Evolutionary conservation across 2,797 vertebrate genomes (phyloP).

Genomic region (Xiphophorus birchmanni): DNA sequence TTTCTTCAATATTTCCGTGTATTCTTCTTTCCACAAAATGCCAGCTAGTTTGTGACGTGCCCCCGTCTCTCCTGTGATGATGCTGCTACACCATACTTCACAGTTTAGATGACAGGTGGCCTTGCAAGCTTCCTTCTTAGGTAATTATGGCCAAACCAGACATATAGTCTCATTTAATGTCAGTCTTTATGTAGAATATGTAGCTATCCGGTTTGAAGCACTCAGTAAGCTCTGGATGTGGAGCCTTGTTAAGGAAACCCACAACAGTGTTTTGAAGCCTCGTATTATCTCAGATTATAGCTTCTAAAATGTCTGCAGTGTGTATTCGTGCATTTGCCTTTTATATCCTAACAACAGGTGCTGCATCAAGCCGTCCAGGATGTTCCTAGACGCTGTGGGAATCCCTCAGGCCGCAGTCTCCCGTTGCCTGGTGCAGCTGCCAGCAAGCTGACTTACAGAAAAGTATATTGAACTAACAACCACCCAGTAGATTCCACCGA

Average conservation of each 20-base stretch:
- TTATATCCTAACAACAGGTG: constrained; percentile 60
- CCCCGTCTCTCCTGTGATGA: neutral
- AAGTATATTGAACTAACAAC: constrained; percentile 51
- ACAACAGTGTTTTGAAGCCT: constrained; percentile 20
- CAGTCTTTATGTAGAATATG: neutral
- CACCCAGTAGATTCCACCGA: constrained; percentile 29
- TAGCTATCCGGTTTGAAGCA: neutral
- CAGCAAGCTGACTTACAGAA: constrained; percentile 54
- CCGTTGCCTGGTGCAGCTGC: constrained; percentile 46
- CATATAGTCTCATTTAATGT: neutral
- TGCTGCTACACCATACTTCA: neutral
- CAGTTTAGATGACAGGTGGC: neutral
- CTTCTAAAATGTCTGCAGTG: constrained; percentile 10
- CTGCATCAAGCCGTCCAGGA: constrained; percentile 56
- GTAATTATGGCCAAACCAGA: neutral
- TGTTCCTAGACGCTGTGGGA: constrained; percentile 55
- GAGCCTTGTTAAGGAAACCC: neutral
- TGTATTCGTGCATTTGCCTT: constrained; percentile 50
- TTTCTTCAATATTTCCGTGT: neutral
- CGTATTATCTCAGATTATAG: constrained; percentile 17
- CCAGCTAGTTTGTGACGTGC: neutral
- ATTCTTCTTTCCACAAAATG: neutral
- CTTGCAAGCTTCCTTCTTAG: neutral
- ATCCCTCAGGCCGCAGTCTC: constrained; percentile 58
- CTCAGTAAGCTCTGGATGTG: neutral